A percentile compares a stretch with the other conserved stretches of the same genome.
Conservation (phyloP, 2,888 invertebrate genomes). For the Macrophya alboannulata region DNA sequence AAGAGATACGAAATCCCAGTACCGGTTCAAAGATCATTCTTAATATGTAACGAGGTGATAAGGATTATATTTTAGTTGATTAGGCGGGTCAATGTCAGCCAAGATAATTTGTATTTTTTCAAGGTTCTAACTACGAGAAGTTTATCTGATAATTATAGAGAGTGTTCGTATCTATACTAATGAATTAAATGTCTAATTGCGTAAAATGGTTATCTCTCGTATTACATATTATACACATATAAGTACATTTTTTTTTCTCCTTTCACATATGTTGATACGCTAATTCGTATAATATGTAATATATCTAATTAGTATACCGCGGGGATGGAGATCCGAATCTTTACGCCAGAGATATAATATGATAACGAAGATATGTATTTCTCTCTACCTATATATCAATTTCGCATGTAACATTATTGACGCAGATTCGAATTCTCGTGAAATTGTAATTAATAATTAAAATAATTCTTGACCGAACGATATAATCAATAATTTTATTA, state of each 20-base stretch:
- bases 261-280: not conserved
- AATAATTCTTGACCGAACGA: not conserved
- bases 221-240: no score
- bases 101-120: not conserved
- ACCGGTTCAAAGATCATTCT: constrained; percentile 20
- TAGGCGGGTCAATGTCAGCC: constrained; percentile 40
- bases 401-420: not conserved
- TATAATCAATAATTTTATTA: not conserved
- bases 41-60: constrained; percentile 33
- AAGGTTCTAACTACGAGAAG: not conserved
- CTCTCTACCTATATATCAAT: no score
- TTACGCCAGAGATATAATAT: not conserved
- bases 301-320: not conserved
- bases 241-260: not conserved
- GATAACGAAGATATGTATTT: no score
- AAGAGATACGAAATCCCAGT: not conserved
- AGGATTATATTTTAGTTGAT: not conserved
- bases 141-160: not conserved
- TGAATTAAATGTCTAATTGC: not conserved
- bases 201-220: not conserved
- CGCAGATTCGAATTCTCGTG: not conserved
- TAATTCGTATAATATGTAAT: not conserved
- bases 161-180: not conserved
- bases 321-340: not conserved
- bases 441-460: not conserved